Percentiles rank a stretch among this genome's conserved stretches.
Conservation (phyloP, 2,797 vertebrate genomes). For the Zalophus californianus region DNA sequence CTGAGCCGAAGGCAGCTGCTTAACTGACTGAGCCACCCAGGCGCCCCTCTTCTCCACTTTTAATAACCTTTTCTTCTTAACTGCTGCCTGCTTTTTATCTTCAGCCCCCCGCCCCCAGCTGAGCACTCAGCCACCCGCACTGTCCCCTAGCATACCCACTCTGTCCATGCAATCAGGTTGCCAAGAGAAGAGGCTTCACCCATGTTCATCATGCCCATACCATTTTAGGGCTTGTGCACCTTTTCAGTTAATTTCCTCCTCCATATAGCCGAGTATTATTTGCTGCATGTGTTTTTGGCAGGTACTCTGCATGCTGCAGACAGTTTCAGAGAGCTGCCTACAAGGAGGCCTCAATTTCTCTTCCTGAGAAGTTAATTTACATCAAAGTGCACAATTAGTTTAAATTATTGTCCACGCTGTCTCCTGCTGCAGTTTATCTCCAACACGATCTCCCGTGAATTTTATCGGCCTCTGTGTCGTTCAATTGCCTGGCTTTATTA, state of each 20-base stretch:
- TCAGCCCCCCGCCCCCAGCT: not conserved
- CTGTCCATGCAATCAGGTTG: not conserved
- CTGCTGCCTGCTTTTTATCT: not conserved
- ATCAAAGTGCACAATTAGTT: constrained; percentile 62
- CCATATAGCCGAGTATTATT: not conserved
- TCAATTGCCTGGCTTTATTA: constrained; percentile 71
- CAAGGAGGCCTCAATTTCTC: constrained; percentile 64
- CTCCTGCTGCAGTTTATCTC: constrained; percentile 65
- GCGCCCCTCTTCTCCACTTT: not conserved
- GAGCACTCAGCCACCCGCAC: fast-evolving
- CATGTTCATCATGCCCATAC: not conserved
- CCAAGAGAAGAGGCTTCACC: not conserved
- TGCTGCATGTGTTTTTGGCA: constrained; percentile 43
- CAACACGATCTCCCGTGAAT: constrained; percentile 44
- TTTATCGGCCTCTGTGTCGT: not conserved
- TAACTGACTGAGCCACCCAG: no score
- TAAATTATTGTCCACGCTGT: constrained; percentile 65
- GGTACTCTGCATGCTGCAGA: constrained; percentile 44
- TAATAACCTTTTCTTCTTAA: not conserved
- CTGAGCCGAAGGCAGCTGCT: no score
- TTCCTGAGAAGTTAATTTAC: constrained; percentile 73
- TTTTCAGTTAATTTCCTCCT: constrained; percentile 40
- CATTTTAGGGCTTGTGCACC: not conserved
- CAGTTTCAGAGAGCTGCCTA: constrained; percentile 71
- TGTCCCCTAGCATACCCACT: fast-evolving